phyloP scores from a whole-genome alignment of 2,797 vertebrate species.

The Sarcoramphus papa region DNA sequence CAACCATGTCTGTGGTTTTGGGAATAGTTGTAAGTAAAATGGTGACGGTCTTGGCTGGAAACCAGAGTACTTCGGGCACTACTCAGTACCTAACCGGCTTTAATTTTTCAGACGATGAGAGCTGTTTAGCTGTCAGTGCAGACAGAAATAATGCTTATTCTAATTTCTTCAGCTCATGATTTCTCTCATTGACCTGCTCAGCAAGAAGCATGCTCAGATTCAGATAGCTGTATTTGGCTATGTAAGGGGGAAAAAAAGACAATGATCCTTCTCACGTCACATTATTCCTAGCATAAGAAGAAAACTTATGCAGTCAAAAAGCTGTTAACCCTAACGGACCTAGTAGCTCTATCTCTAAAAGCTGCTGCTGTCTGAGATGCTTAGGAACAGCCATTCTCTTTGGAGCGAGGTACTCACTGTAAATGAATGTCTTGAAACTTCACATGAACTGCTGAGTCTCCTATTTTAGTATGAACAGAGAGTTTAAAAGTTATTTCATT shows the following conservation, averaged over 20 bases:
- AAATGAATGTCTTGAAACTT: background rate
- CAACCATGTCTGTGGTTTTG: background rate
- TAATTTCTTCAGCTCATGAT: background rate
- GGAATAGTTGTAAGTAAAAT: background rate
- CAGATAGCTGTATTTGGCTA: background rate
- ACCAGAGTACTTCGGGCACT: background rate
- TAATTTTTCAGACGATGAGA: background rate
- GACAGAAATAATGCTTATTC: background rate
- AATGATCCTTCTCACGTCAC: background rate
- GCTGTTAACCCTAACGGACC: background rate
- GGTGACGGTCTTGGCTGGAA: background rate
- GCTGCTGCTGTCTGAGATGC: background rate
- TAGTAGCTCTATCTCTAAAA: background rate
- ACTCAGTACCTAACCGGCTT: background rate
- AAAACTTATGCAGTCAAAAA: background rate
- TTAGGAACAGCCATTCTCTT: background rate
- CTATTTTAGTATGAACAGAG: background rate
- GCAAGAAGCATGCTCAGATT: background rate
- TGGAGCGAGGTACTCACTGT: background rate
- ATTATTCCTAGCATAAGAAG: background rate
- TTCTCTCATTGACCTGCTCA: background rate
- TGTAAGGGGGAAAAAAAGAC: background rate
- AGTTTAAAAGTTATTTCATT: background rate
- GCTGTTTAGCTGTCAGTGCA: background rate
- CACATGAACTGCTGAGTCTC: background rate